Evolutionary conservation across 2,797 vertebrate species (phyloP).

Genomic region (Parauchenoglanis ngamensis): DNA sequence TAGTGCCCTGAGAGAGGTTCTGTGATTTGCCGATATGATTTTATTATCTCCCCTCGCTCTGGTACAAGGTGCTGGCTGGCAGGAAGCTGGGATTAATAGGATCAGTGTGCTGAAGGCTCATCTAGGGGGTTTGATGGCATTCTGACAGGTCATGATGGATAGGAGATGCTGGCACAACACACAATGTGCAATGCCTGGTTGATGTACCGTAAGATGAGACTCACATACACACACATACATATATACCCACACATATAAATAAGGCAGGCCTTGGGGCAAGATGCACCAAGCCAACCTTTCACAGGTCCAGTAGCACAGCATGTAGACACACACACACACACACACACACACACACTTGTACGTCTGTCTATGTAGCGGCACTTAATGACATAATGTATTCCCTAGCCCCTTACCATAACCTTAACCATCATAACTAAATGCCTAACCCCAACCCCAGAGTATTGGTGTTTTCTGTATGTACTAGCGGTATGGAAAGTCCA

Average conservation of each 20-base stretch:
- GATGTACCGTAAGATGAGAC: constrained; percentile 83
- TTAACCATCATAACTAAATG: no score
- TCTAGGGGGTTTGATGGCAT: constrained; percentile 76
- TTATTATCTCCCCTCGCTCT: constrained; percentile 73
- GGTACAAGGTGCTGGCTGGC: constrained; percentile 67
- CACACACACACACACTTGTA: not conserved
- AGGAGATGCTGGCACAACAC: constrained; percentile 68
- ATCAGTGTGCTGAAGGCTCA: constrained; percentile 71
- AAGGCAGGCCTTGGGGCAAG: constrained; percentile 58
- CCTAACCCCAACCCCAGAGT: no score
- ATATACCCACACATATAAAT: constrained; percentile 61
- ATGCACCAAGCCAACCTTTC: constrained; percentile 34
- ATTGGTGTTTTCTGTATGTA: not conserved
- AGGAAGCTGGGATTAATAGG: constrained; percentile 74
- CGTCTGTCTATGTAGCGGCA: no score
- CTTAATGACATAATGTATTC: no score
- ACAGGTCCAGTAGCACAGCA: constrained; percentile 22
- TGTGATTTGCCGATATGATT: constrained; percentile 74
- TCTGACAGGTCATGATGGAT: constrained; percentile 79
- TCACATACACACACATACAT: constrained; percentile 68
- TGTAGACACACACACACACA: constrained; percentile 22
- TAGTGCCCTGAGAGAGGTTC: constrained; percentile 63
- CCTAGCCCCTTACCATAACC: no score
- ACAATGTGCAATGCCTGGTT: constrained; percentile 64
- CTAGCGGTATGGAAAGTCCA: not conserved